Evolutionary conservation across 2,797 vertebrate species (phyloP), one percentile per base, ranked within the genome.

Genomic region (Acomys russatus): DNA sequence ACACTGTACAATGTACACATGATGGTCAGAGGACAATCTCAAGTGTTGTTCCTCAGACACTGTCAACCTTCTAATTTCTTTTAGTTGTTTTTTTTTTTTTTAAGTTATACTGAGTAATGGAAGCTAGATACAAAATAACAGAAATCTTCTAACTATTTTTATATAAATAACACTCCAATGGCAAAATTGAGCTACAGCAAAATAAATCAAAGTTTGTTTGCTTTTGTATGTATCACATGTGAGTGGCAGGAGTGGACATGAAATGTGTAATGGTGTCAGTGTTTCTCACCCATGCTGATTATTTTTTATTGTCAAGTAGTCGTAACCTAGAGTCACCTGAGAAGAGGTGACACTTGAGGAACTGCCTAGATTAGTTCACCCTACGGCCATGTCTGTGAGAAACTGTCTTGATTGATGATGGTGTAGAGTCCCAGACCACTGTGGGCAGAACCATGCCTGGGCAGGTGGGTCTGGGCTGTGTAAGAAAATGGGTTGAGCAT

Each of bases 61-160:
- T 30, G 20, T 7, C 9, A 22, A 70, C 18, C 44, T 85, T 68
- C n/a, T 51, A 3, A 54, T 44, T 44, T 64, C 25, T 85, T 51
- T 49, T 49, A 33, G 44, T n/a, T n/a, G n/a, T n/a, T n/a, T n/a
- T n/a, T n/a, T n/a, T n/a, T n/a, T 33, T 22, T 66, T 84, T 33
- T 68, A 6, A 70, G 64, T n/a, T 71, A 68, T 35, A 8, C 18
- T 86, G 66, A 80, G 35, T 33, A 17, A 95, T 95, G 33, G 38
- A 95, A 89, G 5, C 18, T 66, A 89, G 74, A 56, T n/a, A 91
- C 66, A 85, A 94, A 92, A 80, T 54, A 94, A 59, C 44, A 44
- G 1, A 28, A 66, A 61, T 20, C 33, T 14, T 91, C 84, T 49
- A 33, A 54, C 28, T 35, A 3, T 2, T 94, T 76, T 90, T 90